A percentile compares a stretch with the other conserved stretches of the same genome.
Evolutionary conservation across 1,140 invertebrate species (phyloP).

Genomic region (Bombyx mandarina): DNA sequence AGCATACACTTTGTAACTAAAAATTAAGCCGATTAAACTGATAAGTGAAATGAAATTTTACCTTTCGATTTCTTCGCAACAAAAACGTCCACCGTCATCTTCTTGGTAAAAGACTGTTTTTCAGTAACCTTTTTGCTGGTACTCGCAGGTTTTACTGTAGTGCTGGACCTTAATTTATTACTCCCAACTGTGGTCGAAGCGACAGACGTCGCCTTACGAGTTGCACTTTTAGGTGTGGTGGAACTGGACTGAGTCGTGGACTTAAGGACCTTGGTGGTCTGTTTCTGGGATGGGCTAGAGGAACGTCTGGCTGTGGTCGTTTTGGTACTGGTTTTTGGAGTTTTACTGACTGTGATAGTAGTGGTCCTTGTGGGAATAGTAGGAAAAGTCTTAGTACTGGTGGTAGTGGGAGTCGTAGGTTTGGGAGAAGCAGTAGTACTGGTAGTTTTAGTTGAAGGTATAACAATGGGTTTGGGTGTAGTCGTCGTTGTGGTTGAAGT

Average conservation of each 20-base stretch:
- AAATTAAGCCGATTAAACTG: background rate
- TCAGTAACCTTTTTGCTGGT: too few species aligned
- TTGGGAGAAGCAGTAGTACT: slow-evolving; percentile 12
- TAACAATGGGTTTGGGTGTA: slow-evolving; percentile 21
- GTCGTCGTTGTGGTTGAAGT: slow-evolving; percentile 10
- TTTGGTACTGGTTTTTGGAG: slow-evolving; percentile 10
- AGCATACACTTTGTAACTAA: background rate
- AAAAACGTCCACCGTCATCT: too few species aligned
- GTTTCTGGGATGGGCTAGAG: background rate
- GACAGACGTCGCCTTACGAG: background rate
- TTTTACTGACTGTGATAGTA: slow-evolving; percentile 4
- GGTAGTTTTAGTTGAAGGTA: slow-evolving; percentile 10
- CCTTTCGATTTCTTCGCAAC: background rate
- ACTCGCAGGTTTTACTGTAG: background rate
- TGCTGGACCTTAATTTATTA: background rate
- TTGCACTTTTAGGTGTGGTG: background rate
- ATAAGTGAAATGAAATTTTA: background rate
- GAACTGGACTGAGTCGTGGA: background rate
- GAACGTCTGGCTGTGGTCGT: slow-evolving; percentile 5
- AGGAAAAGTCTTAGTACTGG: slow-evolving; percentile 1
- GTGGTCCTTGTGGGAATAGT: slow-evolving; percentile 6
- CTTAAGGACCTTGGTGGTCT: background rate
- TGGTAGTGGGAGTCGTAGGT: slow-evolving; percentile 7
- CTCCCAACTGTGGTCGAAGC: background rate
- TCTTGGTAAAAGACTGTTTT: too few species aligned